Percentiles rank a stretch among this genome's conserved stretches.
These are phyloP conservation scores for Sterrhoptilus dennistouni DNA, from an alignment of 2,113 vertebrate genomes.

Conservation along the genomic window DNA sequence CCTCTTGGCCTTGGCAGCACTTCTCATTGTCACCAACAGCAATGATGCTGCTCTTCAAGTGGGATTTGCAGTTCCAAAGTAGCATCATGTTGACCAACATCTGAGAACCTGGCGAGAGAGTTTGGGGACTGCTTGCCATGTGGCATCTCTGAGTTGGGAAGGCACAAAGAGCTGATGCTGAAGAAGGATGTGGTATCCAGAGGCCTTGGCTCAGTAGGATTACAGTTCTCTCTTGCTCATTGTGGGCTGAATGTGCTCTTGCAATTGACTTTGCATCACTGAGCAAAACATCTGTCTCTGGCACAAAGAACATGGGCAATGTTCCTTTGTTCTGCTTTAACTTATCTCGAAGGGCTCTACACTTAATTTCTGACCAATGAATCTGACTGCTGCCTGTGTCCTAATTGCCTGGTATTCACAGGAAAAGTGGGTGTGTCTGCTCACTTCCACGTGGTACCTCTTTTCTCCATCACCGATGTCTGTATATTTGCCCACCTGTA, in stretches of 20 bases:
- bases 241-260: constrained; percentile 29
- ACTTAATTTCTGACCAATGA: constrained; percentile 27
- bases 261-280: not conserved
- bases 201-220: not conserved
- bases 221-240: constrained; percentile 3
- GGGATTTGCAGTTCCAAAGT: not conserved
- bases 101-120: not conserved
- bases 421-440: not conserved
- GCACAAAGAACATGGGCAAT: not conserved
- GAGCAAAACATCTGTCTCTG: not conserved
- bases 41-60: not conserved
- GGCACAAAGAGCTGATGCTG: constrained; percentile 21
- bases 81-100: fast-evolving
- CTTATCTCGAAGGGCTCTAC: constrained; percentile 49
- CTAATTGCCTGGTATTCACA: not conserved
- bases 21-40: not conserved
- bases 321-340: constrained; percentile 42
- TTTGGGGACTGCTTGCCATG: not conserved
- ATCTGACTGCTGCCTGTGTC: constrained; percentile 9
- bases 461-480: not conserved
- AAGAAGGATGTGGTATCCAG: not conserved
- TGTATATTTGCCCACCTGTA: not conserved
- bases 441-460: not conserved
- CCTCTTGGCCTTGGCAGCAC: not conserved
- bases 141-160: not conserved